These are phyloP conservation scores for Tortricodes alternella DNA, from an alignment of 2,888 invertebrate species.

Conservation along the genomic window DNA sequence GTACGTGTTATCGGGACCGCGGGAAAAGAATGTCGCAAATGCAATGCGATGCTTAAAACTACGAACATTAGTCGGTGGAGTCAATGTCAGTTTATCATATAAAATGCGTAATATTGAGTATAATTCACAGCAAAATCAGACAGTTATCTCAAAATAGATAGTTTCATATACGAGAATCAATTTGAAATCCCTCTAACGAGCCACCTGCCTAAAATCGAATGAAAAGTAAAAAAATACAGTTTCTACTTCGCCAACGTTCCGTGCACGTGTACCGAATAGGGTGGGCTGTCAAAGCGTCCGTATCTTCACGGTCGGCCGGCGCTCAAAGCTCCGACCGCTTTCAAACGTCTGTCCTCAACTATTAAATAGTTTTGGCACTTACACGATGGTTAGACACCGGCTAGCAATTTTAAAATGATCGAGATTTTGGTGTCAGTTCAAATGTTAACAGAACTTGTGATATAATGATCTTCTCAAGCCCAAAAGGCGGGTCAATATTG, in stretches of 20 bases:
- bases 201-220: background rate
- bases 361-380: background rate
- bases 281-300: background rate
- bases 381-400: background rate
- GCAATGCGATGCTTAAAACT: constrained; percentile 12
- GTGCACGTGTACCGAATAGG: background rate
- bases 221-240: background rate
- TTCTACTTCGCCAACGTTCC: background rate
- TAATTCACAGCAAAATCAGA: too few species aligned
- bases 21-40: constrained; percentile 24
- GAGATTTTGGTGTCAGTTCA: background rate
- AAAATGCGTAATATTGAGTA: too few species aligned
- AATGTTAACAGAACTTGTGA: too few species aligned
- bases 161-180: too few species aligned
- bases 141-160: too few species aligned
- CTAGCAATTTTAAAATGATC: background rate
- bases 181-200: background rate
- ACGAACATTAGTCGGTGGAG: too few species aligned
- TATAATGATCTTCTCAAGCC: too few species aligned
- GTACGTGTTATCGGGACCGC: constrained; percentile 22
- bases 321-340: background rate
- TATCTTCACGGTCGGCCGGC: background rate
- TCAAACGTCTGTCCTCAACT: background rate
- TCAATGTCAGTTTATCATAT: too few species aligned
- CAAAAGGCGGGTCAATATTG: too few species aligned